Evolutionary conservation across 1,140 invertebrate genomes (phyloP), one percentile per base, ranked within the genome.

Genomic region (Ips nitidus): DNA sequence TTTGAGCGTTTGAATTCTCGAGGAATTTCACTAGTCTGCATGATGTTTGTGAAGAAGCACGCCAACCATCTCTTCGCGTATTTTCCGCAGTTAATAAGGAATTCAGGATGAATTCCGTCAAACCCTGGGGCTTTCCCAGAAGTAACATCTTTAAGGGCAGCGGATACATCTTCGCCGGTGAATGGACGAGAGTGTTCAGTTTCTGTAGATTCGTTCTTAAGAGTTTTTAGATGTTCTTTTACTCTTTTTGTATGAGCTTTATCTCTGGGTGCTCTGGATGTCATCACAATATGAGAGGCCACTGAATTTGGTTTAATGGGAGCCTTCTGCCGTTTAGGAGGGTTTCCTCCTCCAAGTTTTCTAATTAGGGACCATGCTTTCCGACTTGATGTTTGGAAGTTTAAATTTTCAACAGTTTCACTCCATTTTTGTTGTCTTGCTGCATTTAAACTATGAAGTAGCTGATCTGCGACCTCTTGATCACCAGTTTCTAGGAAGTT

Each of bases 211-310:
- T 50, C 53, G 38, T 8, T 7, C 60, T 71, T 71, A 57, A 71
- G 45, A 36, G 43, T 37, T 71, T 52, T 66, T 3, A 71, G 52
- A 39, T 63, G 50, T 70, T 37, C 38, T 45, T 70, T 70, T 43
- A 66, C 41, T 37, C 39, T 45, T 52, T 41, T 68, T 45, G 70
- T 68, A 45, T 71, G 66, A 42, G 6, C 70, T 69, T 47, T 71
- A 56, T 71, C 43, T 47, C 57, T 71, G 22, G 70, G 70, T 55
- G 65, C 65, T 62, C 70, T 68, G 38, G 71, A 63, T 65, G 53
- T 63, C 7, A 5, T 38, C 45, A 63, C 58, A 63, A 53, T 65
- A 3, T 65, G 47, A 38, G 66, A 61, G 42, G 66, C 66, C 47
- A 72, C 66, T 40, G 43, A 43, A 55, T 69, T 63, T 62, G 70